Base-by-base conservation (phyloP, 2,888 invertebrate species). In the Rhagium mordax region DNA sequence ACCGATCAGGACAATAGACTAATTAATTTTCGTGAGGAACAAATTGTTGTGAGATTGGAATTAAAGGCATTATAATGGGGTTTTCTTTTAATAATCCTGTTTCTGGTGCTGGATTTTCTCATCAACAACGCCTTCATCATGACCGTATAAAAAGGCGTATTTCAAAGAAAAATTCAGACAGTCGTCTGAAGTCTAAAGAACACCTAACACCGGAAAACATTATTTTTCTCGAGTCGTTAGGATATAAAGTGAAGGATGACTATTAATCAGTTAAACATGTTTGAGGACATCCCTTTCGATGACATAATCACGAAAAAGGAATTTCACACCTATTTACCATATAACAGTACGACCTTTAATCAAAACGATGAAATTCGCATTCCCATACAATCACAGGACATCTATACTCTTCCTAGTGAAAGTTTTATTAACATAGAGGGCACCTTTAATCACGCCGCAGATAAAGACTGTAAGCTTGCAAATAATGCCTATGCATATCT, bases 401-500 rank as follows among this genome's bases (percentile, higher is more conserved):
- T 41, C 10, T 33, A 16, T 3, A 2, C 41, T 10, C 33, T 60
- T 8, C 60, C 41, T 4, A 10, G 33, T 18, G 16, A 60, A 33
- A 41, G 60, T 18, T 60, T 33, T 8, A 33, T 60, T 2, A n/a
- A 20, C 13, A 60, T 60, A 16, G 33, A 60, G 18, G 60, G 33
- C 7, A 60, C 33, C 18, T 41, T 33, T 7, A 33, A 10, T 18
- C n/a, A n/a, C n/a, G 60, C 5, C n/a, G 8, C 7, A 18, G 41
- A 13, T 10, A 6, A 21, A 8, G 13, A 48, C 41, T 16, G n/a
- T 10, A 48, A 62, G 15, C 15, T 48, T 7, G 48, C 2, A 1
- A 61, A 61, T 20, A 61, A 61, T n/a, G 4, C 7, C 21, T 15
- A 41, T 6, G 61, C 61, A 5, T 62, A 15, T 15, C 20, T 68